A percentile compares a stretch with the other conserved stretches of the same genome.
Evolutionary conservation across 1,140 invertebrate genomes (phyloP).

Genomic region (Drosophila subobscura): DNA sequence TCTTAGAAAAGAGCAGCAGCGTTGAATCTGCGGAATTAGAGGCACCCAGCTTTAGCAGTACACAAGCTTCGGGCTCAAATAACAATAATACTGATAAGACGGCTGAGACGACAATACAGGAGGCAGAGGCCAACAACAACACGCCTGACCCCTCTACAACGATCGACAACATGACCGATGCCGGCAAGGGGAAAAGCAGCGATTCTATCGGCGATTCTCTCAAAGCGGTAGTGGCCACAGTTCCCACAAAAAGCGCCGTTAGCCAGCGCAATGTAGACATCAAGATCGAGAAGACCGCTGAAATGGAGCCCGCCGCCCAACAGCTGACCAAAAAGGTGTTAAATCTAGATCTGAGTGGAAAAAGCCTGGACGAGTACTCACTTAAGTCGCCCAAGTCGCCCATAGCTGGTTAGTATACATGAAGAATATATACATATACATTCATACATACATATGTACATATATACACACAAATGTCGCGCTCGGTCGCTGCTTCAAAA

Average conservation of each 20-base stretch:
- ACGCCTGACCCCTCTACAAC: constrained; percentile 5
- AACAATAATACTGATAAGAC: constrained; percentile 51
- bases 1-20: constrained; percentile 49
- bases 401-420: constrained; percentile 66
- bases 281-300: constrained; percentile 69
- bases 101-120: constrained; percentile 12
- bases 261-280: constrained; percentile 86
- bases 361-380: constrained; percentile 74
- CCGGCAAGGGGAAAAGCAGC: constrained; percentile 20
- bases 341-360: constrained; percentile 85
- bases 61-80: constrained; percentile 53
- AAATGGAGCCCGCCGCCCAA: constrained; percentile 85
- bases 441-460: neutral
- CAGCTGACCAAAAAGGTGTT: constrained; percentile 88
- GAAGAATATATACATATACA: neutral
- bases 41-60: constrained; percentile 30
- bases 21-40: constrained; percentile 19
- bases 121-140: constrained; percentile 15
- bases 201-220: constrained; percentile 1
- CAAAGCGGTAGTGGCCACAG: neutral
- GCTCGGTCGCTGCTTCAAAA: neutral
- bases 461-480: neutral
- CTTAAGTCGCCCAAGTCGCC: constrained; percentile 82
- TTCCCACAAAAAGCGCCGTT: constrained; percentile 84
- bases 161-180: constrained; percentile 64